Base-by-base conservation (phyloP, 2,888 invertebrate genomes). In the Drosophila mayaguana region DNA sequence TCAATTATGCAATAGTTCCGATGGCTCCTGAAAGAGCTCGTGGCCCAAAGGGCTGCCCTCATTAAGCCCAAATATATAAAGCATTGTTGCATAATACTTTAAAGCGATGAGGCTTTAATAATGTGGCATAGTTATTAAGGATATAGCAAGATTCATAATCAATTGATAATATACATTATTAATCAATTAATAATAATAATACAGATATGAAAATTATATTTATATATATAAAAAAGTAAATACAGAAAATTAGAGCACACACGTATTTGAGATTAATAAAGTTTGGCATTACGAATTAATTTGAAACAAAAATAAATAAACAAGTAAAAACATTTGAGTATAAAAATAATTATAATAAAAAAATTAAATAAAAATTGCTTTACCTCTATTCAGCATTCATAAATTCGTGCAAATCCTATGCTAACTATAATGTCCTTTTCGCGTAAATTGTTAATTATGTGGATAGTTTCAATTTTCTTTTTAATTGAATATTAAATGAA, bases 1-100 rank as follows among this genome's bases (percentile, higher is more conserved):
- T 77, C 60, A 77, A 77, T 79, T 75, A 79, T 77, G 56, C 65
- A 79, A 34, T 18, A 60, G 62, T 54, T 60, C 63, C 12, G 45
- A 63, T 63, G 62, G 60, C 25, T 61, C 69, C 56, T 69, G 75
- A 69, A 79, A 74, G 46, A 45, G 45, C 16, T 69, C 32, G 34
- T 45, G 45, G 22, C 61, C 63, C 50, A 45, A 28, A 40, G 43
- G 63, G 28, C 42, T 42, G 63, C 6, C 54, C 48, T 56, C 25
- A 46, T 28, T 36, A n/a, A n/a, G n/a, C n/a, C n/a, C n/a, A n/a
- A n/a, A n/a, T 2, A 36, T 16, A 48, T 51, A 36, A 6, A 36
- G 22, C 14, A 48, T 25, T 36, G 38, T 38, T 50, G 34, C 38
- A 32, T 48, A 34, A 42, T 20, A 32, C 1, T 12, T 43, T 70